phyloP scores from a whole-genome alignment of 2,113 vertebrate species.

The Coryphaenoides rupestris region DNA sequence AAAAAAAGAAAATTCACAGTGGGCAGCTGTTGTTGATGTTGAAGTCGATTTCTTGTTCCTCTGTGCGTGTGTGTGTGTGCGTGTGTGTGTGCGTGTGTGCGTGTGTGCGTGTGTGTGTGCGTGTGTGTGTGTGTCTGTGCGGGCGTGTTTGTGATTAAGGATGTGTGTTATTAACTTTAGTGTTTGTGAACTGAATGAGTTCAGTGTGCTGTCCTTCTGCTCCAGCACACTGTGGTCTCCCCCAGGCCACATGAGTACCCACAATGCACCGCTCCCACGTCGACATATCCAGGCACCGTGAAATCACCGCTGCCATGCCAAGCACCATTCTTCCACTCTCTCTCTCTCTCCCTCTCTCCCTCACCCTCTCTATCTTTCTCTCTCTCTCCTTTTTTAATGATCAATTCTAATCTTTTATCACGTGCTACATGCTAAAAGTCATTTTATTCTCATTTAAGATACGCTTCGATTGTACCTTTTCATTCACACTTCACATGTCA shows the following conservation, averaged over 20 bases:
- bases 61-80: conserved; percentile 25
- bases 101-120: conserved; percentile 1
- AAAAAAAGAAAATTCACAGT: conserved; percentile 39
- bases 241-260: conserved; percentile 57
- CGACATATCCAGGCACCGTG: conserved; percentile 59
- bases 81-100: conserved; percentile 25
- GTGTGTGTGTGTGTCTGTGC: neutral
- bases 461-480: too few relatives aligned
- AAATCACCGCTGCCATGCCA: conserved; percentile 28
- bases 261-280: conserved; percentile 64
- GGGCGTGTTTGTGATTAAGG: neutral
- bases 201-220: conserved; percentile 65
- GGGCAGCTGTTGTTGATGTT: conserved; percentile 58
- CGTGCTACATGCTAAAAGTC: too few relatives aligned
- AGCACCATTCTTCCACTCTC: conserved; percentile 38
- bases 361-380: too few relatives aligned
- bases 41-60: conserved; percentile 8
- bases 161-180: conserved; percentile 1
- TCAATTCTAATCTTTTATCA: conserved; percentile 12
- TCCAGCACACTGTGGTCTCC: conserved; percentile 52
- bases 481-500: too few relatives aligned
- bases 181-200: conserved; percentile 39
- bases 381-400: too few relatives aligned
- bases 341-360: conserved; percentile 27
- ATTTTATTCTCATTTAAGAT: too few relatives aligned